Evolutionary conservation across 2,888 invertebrate genomes (phyloP), one percentile per base, ranked within the genome.

Genomic region (Ditylenchus weischeri): DNA sequence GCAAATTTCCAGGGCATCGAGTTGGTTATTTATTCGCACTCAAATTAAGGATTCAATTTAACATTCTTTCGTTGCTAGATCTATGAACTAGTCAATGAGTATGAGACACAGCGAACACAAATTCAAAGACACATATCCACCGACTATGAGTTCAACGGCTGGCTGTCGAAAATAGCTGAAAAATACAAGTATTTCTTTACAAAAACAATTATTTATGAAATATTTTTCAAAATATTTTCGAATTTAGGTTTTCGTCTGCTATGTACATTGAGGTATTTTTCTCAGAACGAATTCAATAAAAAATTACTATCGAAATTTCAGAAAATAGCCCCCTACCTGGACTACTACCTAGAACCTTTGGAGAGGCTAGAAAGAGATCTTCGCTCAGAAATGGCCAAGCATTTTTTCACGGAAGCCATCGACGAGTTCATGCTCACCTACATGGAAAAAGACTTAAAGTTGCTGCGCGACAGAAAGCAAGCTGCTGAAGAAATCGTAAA

Each of bases 111-210:
- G 64, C 69, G 68, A 59, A 66, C 64, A 48, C 72, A 71, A 29
- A 65, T 79, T 43, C 67, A 69, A 47, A 63, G 67, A 21, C 81
- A 79, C 60, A 59, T 72, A 21, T 69, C 65, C 38, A 66, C 69
- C 13, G 81, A 81, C 57, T 80, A 69, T 60, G 81, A 81, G 66
- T 68, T 79, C 65, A 78, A 78, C 62, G 76, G 81, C 0, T 81
- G 81, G 80, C 66, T 80, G 54, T 78, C 79, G 8, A 62, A 72
- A 38, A 68, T 77, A 23, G 78, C 80, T 0, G 78, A 77, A 57
- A 71, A 72, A 43, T 78, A 78, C 63, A 63, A 68, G 1, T 72
- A 76, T 21, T 43, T 43, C 5, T 29, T 29, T 5, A 29, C 29
- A 29, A 29, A 29, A 29, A 29, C 29, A n/a, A n/a, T n/a, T 29